phyloP scores from a whole-genome alignment of 1,140 invertebrate genomes.

The Drosophila rhopaloa region DNA sequence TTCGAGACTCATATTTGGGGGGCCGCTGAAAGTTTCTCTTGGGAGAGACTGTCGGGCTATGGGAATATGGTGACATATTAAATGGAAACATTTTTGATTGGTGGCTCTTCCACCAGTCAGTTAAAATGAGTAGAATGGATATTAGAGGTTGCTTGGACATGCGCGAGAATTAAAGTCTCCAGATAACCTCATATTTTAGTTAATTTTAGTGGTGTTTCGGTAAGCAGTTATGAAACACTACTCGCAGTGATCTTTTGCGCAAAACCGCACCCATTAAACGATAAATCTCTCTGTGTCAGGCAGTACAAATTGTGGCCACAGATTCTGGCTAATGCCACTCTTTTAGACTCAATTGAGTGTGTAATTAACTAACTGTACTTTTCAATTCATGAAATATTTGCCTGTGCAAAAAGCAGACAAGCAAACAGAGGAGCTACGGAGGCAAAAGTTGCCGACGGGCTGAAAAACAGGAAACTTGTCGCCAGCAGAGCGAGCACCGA shows the following conservation, averaged over 20 bases:
- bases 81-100: conserved; percentile 64
- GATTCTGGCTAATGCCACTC: conserved; percentile 57
- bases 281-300: conserved; percentile 66
- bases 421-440: conserved; percentile 14
- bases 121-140: conserved; percentile 7
- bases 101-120: conserved; percentile 51
- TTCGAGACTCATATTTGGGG: conserved; percentile 21
- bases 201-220: no score
- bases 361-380: conserved; percentile 82
- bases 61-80: conserved; percentile 65
- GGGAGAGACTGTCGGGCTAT: conserved; percentile 1
- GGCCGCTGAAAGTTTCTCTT: conserved; percentile 12
- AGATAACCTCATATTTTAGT: background rate
- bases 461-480: conserved; percentile 17
- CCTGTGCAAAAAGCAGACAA: conserved; percentile 36
- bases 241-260: conserved; percentile 33
- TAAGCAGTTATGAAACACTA: background rate
- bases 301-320: conserved; percentile 43
- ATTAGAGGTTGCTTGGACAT: background rate
- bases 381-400: conserved; percentile 80
- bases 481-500: conserved; percentile 28
- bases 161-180: background rate
- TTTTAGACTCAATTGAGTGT: conserved; percentile 74
- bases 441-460: conserved; percentile 37
- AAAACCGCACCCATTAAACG: conserved; percentile 12